Evolutionary conservation across 2,113 vertebrate genomes (phyloP).

Genomic region (Calidris pygmaea): DNA sequence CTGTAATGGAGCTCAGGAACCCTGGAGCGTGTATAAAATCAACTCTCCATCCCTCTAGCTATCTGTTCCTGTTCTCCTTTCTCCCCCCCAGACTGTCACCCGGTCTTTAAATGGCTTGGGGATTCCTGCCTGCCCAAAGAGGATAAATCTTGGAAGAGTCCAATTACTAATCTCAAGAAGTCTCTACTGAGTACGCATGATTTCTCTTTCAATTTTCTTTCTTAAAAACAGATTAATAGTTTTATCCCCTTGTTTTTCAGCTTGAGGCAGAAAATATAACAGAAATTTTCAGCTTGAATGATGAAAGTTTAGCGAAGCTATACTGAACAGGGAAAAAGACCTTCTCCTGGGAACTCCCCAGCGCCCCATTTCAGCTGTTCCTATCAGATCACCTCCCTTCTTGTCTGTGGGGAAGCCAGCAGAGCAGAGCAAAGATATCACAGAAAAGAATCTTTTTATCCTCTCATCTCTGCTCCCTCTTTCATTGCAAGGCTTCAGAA

Average conservation of each 20-base stretch:
- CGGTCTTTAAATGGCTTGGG: background rate
- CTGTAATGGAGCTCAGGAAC: background rate
- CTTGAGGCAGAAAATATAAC: background rate
- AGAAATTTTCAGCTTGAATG: background rate
- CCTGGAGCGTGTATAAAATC: background rate
- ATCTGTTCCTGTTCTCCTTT: background rate
- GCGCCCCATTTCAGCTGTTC: background rate
- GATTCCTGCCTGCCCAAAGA: background rate
- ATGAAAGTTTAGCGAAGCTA: background rate
- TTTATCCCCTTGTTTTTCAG: background rate
- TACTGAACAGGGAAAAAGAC: background rate
- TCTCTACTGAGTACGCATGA: background rate
- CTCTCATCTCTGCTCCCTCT: background rate
- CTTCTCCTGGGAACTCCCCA: background rate
- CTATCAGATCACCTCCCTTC: background rate
- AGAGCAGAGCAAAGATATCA: background rate
- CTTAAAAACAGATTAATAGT: background rate
- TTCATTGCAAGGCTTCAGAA: background rate
- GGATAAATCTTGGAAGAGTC: background rate
- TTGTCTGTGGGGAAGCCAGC: background rate
- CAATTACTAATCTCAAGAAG: background rate
- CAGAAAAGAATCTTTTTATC: background rate
- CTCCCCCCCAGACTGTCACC: background rate
- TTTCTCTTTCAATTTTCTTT: background rate
- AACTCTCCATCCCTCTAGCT: background rate